Evolutionary conservation across 2,888 invertebrate genomes (phyloP).

Genomic region (Drosophila robusta): DNA sequence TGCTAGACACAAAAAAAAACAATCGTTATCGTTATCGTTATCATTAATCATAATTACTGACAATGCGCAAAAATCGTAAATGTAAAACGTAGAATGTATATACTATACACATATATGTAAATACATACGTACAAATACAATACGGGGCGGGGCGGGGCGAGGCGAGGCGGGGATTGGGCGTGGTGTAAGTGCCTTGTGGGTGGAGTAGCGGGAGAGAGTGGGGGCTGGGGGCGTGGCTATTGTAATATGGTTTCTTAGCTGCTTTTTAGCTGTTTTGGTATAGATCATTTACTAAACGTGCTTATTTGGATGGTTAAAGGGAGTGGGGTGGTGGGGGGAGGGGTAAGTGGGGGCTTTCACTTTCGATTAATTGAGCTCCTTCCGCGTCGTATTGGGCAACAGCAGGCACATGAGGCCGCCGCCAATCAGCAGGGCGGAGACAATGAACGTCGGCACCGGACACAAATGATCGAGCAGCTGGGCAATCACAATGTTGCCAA

Average conservation of each 20-base stretch:
- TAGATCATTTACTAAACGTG: not conserved
- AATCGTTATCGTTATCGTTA: slow-evolving; percentile 54
- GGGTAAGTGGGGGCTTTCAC: not conserved
- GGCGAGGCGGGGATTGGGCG: not conserved
- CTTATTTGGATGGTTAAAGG: not conserved
- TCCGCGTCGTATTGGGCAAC: slow-evolving; percentile 95
- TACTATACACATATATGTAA: slow-evolving; percentile 16
- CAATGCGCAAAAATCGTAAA: slow-evolving; percentile 49
- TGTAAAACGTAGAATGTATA: slow-evolving; percentile 38
- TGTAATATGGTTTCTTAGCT: slow-evolving; percentile 1
- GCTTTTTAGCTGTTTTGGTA: not conserved
- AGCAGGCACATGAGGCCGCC: slow-evolving; percentile 95
- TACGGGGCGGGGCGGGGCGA: not conserved
- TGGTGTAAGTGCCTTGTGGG: no score
- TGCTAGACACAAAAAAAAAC: slow-evolving; percentile 55
- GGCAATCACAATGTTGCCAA: slow-evolving; percentile 91
- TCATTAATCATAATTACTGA: slow-evolving; percentile 73
- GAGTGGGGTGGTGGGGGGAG: not conserved
- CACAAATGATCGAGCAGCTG: slow-evolving; percentile 94
- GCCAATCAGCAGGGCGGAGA: slow-evolving; percentile 92
- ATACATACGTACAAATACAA: slow-evolving; percentile 37
- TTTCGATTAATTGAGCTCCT: slow-evolving; percentile 86
- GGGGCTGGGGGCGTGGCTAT: not conserved
- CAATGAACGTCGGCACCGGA: slow-evolving; percentile 96
- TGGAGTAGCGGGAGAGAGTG: not conserved